Conservation (phyloP, 2,888 invertebrate species). For the Anthoptus insignis region DNA sequence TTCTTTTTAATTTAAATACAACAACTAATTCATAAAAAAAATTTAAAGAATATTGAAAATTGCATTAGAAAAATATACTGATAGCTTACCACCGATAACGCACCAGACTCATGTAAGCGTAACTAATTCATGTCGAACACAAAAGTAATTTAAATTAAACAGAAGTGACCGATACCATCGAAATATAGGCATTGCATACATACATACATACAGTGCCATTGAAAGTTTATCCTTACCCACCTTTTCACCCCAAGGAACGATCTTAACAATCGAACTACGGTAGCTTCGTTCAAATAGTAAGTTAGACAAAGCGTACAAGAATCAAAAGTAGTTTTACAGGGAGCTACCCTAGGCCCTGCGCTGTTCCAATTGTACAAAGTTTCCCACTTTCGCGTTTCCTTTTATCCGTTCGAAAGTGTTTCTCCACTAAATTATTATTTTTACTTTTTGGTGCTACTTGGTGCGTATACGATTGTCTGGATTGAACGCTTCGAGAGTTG, state of each 20-base stretch:
- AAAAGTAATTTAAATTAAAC: conserved; percentile 65
- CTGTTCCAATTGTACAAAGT: conserved; percentile 78
- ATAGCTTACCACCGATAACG: no score
- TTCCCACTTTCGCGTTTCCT: conserved; percentile 80
- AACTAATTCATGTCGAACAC: conserved; percentile 46
- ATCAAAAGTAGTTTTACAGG: conserved; percentile 76
- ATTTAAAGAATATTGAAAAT: no score
- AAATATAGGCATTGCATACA: conserved; percentile 50
- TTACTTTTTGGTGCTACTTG: conserved; percentile 69
- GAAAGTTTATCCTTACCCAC: conserved; percentile 60
- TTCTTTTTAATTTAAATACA: no score
- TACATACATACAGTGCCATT: conserved; percentile 55
- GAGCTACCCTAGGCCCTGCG: conserved; percentile 72
- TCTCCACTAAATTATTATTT: conserved; percentile 81
- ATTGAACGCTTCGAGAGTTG: conserved; percentile 56
- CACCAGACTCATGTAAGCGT: conserved; percentile 55
- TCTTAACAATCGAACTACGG: conserved; percentile 67
- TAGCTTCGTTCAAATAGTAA: conserved; percentile 76
- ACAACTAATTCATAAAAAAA: no score
- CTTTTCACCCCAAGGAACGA: conserved; percentile 51
- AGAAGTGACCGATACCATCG: conserved; percentile 58
- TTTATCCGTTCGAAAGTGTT: conserved; percentile 80
- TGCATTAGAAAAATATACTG: no score
- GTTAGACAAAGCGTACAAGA: conserved; percentile 80
- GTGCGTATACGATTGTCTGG: conserved; percentile 64